Evolutionary conservation across 2,113 vertebrate species (phyloP).

Genomic region (Gallinago paraguaiae): DNA sequence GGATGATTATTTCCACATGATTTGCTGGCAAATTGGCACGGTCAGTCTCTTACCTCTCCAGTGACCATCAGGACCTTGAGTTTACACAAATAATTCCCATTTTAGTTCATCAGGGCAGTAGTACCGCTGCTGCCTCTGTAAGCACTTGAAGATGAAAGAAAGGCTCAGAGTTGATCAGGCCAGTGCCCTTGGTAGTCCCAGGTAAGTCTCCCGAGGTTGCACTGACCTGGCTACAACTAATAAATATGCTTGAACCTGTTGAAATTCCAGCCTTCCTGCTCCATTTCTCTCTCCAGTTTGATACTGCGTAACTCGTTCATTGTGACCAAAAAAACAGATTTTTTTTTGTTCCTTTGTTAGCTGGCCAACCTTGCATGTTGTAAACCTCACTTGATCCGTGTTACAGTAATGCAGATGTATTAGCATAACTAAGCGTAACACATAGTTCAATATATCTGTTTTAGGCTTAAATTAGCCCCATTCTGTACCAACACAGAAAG

Average conservation of each 20-base stretch:
- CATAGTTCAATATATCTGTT: no score
- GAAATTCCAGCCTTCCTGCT: neutral
- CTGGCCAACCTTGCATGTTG: no score
- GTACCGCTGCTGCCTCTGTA: neutral
- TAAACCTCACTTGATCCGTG: no score
- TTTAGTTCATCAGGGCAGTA: neutral
- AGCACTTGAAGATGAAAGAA: neutral
- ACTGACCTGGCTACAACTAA: neutral
- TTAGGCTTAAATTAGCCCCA: no score
- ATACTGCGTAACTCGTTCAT: accelerated
- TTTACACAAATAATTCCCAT: neutral
- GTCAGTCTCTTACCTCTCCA: neutral
- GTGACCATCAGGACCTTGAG: neutral
- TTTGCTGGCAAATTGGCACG: neutral
- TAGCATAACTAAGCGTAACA: no score
- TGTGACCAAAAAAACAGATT: neutral
- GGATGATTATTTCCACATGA: neutral
- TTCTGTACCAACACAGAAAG: no score
- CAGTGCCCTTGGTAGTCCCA: neutral
- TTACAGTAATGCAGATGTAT: no score
- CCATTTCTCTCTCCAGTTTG: neutral
- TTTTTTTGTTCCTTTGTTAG: no score
- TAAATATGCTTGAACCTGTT: no score
- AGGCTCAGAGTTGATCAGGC: no score
- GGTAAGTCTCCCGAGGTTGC: no score